phyloP scores from a whole-genome alignment of 1,140 invertebrate species.

The Dysdera silvatica region DNA sequence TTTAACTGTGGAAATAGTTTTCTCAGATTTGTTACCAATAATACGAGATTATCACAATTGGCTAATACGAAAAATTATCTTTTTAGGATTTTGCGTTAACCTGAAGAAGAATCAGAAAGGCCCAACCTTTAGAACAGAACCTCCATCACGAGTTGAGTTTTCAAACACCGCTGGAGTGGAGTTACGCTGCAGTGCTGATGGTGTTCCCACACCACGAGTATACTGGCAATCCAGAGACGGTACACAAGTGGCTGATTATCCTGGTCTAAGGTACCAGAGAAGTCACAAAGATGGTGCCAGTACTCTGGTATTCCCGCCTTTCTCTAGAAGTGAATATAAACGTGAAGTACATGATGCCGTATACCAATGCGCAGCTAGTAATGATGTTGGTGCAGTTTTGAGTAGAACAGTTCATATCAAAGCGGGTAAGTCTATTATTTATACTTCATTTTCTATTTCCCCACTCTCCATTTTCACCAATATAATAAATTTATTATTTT shows the following conservation, averaged over 20 bases:
- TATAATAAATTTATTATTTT: too few species aligned
- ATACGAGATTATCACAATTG: too few species aligned
- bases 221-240: conserved; percentile 61
- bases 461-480: too few species aligned
- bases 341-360: conserved; percentile 50
- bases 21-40: too few species aligned
- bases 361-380: conserved; percentile 60
- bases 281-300: conserved; percentile 40
- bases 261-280: conserved; percentile 60
- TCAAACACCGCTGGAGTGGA: conserved; percentile 86
- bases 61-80: too few species aligned
- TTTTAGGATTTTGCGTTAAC: too few species aligned
- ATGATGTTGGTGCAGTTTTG: conserved; percentile 64
- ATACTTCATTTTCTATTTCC: too few species aligned
- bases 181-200: conserved; percentile 82
- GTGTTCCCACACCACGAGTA: conserved; percentile 79
- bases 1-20: too few species aligned
- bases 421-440: conserved; percentile 56
- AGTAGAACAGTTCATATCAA: conserved; percentile 70
- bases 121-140: conserved; percentile 83
- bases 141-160: conserved; percentile 81
- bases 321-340: conserved; percentile 40
- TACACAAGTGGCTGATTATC: conserved; percentile 54
- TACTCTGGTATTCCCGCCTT: conserved; percentile 41
- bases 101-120: conserved; percentile 48